Evolutionary conservation across 2,888 invertebrate genomes (phyloP), one percentile per base, ranked within the genome.

Genomic region (Pegoplata infirma): DNA sequence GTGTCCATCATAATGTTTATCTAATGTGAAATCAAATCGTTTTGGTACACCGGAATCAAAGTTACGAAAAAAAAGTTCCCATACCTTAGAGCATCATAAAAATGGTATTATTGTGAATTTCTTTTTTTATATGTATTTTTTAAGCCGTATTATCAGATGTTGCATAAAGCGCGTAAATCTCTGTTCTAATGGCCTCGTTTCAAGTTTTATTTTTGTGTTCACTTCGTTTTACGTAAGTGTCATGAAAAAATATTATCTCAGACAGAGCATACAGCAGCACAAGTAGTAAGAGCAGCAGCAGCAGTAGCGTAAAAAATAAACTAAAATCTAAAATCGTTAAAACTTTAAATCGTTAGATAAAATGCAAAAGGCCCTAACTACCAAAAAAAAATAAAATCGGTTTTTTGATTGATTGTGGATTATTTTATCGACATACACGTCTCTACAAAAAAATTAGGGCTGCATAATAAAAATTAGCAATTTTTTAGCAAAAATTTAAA

Each of bases 111-210:
- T 66, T 28, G 58, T 51, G 21, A 66, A 51, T 46, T 63, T 72
- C 32, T 51, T 68, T 58, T 64, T 56, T 56, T 10, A 12, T 46
- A n/a, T n/a, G n/a, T n/a, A n/a, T n/a, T n/a, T 36, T 64, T 56
- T 75, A 71, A 67, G 74, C 59, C 69, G 40, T 53, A 61, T 75
- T 79, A 79, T 79, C 79, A 79, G 79, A 79, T 79, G 71, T 67
- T 71, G 75, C 69, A 78, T 69, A 74, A 69, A 78, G 40, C 79
- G 79, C 75, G 67, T 79, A 75, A 79, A 75, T 79, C 79, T 79
- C 67, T 79, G 75, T 71, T 79, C 79, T 79, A 75, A 79, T 79
- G 79, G 79, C 79, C 79, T 79, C 79, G 67, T 80, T 80, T 80
- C 49, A 10, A 28, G 28, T 32, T 40, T 40, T 46, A 53, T 46